phyloP scores from a whole-genome alignment of 2,797 vertebrate species.

The Bradypus variegatus region DNA sequence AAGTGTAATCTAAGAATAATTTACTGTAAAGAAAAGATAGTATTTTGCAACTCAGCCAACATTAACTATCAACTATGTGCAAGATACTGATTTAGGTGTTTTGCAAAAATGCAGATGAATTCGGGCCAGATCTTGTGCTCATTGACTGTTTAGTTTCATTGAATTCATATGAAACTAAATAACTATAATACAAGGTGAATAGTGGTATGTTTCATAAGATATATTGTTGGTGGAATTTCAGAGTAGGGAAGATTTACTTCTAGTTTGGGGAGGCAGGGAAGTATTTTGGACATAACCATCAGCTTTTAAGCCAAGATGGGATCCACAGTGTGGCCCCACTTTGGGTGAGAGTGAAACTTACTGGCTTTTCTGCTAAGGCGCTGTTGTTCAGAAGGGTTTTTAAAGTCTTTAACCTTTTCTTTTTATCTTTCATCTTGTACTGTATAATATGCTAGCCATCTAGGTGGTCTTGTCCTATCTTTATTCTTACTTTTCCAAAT shows the following conservation, averaged over 20 bases:
- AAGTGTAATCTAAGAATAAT: neutral
- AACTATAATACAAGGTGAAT: neutral
- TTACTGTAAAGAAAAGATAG: neutral
- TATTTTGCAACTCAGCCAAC: neutral
- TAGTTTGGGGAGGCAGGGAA: neutral
- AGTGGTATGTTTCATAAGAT: neutral
- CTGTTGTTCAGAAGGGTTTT: neutral
- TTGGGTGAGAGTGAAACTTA: neutral
- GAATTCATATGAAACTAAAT: neutral
- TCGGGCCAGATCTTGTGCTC: neutral
- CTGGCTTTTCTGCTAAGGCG: neutral
- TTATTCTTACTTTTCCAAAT: neutral
- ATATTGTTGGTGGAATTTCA: neutral
- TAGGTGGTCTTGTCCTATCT: neutral
- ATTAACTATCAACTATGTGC: neutral
- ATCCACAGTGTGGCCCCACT: neutral
- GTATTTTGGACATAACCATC: neutral
- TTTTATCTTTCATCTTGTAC: neutral
- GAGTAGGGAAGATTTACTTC: neutral
- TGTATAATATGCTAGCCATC: neutral
- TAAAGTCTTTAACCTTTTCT: neutral
- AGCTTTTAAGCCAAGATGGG: neutral
- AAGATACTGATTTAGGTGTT: neutral
- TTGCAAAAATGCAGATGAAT: neutral
- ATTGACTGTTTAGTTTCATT: neutral